Evolutionary conservation across 2,113 vertebrate genomes (phyloP).

Genomic region (Hylia prasina): DNA sequence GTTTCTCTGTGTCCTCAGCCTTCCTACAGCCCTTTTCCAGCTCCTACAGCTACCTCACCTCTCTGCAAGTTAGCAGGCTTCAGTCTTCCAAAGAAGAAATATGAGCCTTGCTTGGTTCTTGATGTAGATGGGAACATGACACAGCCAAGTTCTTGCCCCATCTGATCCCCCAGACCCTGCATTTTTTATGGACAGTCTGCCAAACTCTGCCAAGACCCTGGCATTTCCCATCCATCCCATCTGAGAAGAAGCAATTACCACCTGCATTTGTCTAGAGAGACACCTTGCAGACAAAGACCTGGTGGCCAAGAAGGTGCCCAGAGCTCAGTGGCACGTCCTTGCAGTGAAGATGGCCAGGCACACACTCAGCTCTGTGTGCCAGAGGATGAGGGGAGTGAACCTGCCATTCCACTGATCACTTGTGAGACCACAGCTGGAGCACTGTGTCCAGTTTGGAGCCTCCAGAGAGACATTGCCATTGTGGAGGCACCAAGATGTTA

Average conservation of each 20-base stretch:
- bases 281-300: not conserved
- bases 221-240: not conserved
- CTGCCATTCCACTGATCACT: fast-evolving
- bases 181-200: not conserved
- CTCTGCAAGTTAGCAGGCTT: not conserved
- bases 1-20: not conserved
- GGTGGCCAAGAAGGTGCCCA: not conserved
- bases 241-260: not conserved
- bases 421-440: not conserved
- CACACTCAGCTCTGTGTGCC: not conserved
- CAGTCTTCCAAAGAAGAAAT: not conserved
- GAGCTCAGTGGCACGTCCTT: not conserved
- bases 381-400: not conserved
- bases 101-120: not conserved
- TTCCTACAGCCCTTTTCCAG: not conserved
- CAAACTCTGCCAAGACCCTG: not conserved
- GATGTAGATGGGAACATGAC: not conserved
- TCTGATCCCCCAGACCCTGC: not conserved
- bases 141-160: not conserved
- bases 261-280: not conserved
- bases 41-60: not conserved
- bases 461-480: not conserved
- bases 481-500: not conserved
- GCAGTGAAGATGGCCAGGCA: not conserved
- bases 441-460: not conserved